Evolutionary conservation across 2,113 vertebrate genomes (phyloP), one percentile per base, ranked within the genome.

Genomic region (Harpagus bidentatus): DNA sequence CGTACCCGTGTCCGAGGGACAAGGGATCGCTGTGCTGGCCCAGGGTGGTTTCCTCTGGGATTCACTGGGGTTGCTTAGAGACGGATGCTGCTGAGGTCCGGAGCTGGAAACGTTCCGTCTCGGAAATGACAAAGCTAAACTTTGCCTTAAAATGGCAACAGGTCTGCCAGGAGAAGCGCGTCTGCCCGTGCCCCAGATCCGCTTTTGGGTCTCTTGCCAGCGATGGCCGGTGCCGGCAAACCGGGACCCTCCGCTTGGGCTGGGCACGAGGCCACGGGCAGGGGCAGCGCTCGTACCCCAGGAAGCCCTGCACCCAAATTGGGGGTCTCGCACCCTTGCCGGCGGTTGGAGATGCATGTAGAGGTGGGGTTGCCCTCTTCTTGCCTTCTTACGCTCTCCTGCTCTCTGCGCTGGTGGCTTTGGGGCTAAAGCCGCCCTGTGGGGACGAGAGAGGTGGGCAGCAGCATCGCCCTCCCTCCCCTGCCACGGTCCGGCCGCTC

Each of bases 1-100:
- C 0, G 3, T 48, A 3, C 28, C 58, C 2, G 2, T 73, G 72
- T 80, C 69, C 0, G 5, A 22, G 1, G 16, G 77, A 53, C 47
- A n/a, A 14, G 58, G 74, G 29, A 38, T 42, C 6, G 0, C 69
- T 61, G 85, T 36, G 52, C 61, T 58, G 85, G 25, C 52, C 25
- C 14, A 18, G 65, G 66, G 17, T 55, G 59, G 1, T 59, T 82
- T 47, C 48, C 67, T 81, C 26, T 1, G 5, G 2, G 29, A 11
- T 79, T 65, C 81, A 2, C 10, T 15, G 86, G 29, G 20, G 67
- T 78, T 86, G 90, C 90, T 45, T 71, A 43, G 95, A 61, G 73
- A 90, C 25, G 1, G 85, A 74, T 0, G 16, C 82, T 34, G 74
- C 29, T 47, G 82, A 85, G 58, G 62, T 80, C 62, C 34, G 0